phyloP scores from a whole-genome alignment of 30 jellyfish, hydroid and myxozoan genomes.

The Sanderia malayensis region DNA sequence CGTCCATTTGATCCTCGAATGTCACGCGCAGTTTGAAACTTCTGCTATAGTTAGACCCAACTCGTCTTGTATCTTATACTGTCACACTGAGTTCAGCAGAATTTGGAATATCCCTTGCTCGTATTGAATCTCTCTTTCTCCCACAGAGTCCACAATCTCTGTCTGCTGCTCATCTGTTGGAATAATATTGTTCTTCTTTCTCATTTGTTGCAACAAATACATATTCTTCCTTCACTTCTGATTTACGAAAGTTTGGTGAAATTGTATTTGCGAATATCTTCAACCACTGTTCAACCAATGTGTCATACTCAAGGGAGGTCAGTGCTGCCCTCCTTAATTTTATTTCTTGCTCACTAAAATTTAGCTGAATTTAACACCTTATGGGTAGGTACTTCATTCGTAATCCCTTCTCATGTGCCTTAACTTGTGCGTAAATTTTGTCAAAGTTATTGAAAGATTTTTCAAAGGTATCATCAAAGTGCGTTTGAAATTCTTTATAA shows the following conservation, averaged over 20 bases:
- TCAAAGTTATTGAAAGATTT: conserved; percentile 32
- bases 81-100: too few relatives aligned
- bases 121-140: conserved; percentile 10
- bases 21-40: too few relatives aligned
- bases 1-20: too few relatives aligned
- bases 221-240: conserved; percentile 13
- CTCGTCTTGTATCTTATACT: too few relatives aligned
- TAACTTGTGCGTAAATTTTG: conserved; percentile 24
- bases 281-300: conserved; percentile 47
- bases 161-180: conserved; percentile 29
- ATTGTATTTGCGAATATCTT: conserved; percentile 20
- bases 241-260: conserved; percentile 12
- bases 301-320: conserved; percentile 24
- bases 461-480: conserved; percentile 34
- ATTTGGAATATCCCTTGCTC: background rate
- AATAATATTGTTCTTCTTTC: conserved; percentile 4
- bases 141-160: conserved; percentile 18
- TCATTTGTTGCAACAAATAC: conserved; percentile 15
- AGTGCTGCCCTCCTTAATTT: conserved; percentile 47
- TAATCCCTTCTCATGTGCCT: conserved; percentile 41
- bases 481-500: conserved; percentile 35
- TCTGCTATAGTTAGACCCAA: too few relatives aligned
- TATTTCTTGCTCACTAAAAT: conserved; percentile 37
- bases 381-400: conserved; percentile 52
- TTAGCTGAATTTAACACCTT: conserved; percentile 55